A percentile compares a stretch with the other conserved stretches of the same genome.
Conservation (phyloP, 2,888 invertebrate genomes). For the Parnassius smintheus region DNA sequence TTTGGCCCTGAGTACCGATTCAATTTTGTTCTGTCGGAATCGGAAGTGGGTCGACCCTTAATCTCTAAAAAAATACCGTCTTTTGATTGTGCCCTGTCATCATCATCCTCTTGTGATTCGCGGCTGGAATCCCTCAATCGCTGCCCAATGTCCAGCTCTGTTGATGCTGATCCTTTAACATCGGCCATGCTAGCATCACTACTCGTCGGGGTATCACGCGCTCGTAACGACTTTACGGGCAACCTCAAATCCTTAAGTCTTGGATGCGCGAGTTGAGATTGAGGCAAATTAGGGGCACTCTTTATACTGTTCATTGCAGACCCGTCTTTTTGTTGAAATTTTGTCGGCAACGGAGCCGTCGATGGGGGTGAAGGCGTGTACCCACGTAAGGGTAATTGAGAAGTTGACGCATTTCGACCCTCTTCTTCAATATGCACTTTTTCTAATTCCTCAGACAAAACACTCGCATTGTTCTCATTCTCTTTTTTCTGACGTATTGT, state of each 20-base stretch:
- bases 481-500: conserved; percentile 79
- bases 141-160: conserved; percentile 75
- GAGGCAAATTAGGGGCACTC: conserved; percentile 89
- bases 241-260: conserved; percentile 87
- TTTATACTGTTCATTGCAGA: conserved; percentile 89
- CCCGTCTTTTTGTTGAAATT: conserved; percentile 87
- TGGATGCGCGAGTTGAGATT: conserved; percentile 84
- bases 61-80: conserved; percentile 87
- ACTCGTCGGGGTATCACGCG: conserved; percentile 82
- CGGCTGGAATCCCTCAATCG: conserved; percentile 74
- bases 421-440: conserved; percentile 84
- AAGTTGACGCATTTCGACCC: conserved; percentile 76
- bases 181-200: conserved; percentile 84
- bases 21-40: conserved; percentile 78
- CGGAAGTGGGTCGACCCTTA: conserved; percentile 85
- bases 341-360: conserved; percentile 90
- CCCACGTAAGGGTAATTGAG: conserved; percentile 84
- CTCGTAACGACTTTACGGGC: conserved; percentile 85
- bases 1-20: conserved; percentile 79
- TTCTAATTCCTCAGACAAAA: conserved; percentile 79
- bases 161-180: conserved; percentile 75
- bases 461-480: conserved; percentile 65
- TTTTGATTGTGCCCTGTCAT: conserved; percentile 86
- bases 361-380: conserved; percentile 92
- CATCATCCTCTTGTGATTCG: conserved; percentile 84